phyloP scores from a whole-genome alignment of 2,797 vertebrate genomes.

The Helicolenus hilgendorfi region DNA sequence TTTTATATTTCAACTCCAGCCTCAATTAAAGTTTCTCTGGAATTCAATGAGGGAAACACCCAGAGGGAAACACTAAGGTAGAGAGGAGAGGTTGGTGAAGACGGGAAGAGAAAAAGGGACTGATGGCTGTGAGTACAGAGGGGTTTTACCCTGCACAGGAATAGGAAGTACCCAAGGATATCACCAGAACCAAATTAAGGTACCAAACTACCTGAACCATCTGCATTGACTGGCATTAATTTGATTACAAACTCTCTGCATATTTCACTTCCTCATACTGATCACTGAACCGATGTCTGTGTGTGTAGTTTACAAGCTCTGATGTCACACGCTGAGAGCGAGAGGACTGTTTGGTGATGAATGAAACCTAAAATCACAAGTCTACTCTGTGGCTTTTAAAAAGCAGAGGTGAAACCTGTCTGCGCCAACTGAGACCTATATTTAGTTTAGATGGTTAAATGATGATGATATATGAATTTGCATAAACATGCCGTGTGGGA shows the following conservation, averaged over 20 bases:
- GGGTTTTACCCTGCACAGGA: neutral
- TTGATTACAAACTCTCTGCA: neutral
- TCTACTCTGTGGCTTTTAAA: neutral
- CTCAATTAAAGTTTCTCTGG: neutral
- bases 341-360: neutral
- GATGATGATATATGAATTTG: neutral
- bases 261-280: slow-evolving; percentile 48
- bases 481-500: neutral
- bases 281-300: neutral
- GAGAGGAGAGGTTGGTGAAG: neutral
- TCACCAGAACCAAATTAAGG: too few relatives aligned
- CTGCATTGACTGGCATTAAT: neutral
- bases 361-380: neutral
- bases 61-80: neutral
- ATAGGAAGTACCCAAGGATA: slow-evolving; percentile 21
- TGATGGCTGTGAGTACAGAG: too few relatives aligned
- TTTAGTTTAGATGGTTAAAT: neutral
- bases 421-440: neutral
- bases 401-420: neutral
- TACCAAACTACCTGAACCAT: neutral
- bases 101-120: neutral
- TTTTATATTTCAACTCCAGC: neutral
- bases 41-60: neutral
- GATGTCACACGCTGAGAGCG: neutral
- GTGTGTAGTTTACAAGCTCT: neutral